Evolutionary conservation across 1,140 invertebrate genomes (phyloP), one percentile per base, ranked within the genome.

Genomic region (Tetramorium simillimum): DNA sequence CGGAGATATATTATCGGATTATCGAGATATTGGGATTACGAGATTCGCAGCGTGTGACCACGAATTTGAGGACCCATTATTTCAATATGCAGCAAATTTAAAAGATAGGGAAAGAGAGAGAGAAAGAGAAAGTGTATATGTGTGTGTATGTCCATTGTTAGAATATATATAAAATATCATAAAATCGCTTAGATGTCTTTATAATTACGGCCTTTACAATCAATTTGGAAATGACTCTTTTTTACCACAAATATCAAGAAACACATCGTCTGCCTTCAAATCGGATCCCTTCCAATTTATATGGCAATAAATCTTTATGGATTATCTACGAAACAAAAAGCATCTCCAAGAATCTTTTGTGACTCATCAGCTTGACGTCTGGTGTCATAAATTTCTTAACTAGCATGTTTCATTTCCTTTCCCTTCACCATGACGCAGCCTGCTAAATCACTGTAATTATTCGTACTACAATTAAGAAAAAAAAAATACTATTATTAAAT

Each of bases 1-100:
- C 40, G 24, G 40, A 78, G 16, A 65, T 65, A 78, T 63, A 77
- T 63, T 77, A 78, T 65, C 40, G 76, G 76, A 78, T 78, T 78
- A 78, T 78, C 37, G 76, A 65, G 40, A 37, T 65, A 65, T 78
- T 49, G 58, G 60, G 24, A 78, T 78, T 78, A 49, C 40, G 40
- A 78, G 58, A 78, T 78, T 65, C 75, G 43, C n/a, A 78, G 37
- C 16, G 7, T 65, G 40, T 65, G 18, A 78, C 43, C 58, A 49
- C 58, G 43, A 65, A 65, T 78, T 78, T 63, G 58, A 77, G 75
- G 40, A 65, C n/a, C 21, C 24, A 28, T 77, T 33, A 78, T 78
- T 78, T 76, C 53, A 60, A 76, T 43, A 18, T 18, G 9, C n/a
- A 43, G 21, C 7, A 76, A 60, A 76, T 43, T 76, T 40, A 43